phyloP scores from a whole-genome alignment of 2,888 invertebrate genomes.

The Cistogaster globosa region DNA sequence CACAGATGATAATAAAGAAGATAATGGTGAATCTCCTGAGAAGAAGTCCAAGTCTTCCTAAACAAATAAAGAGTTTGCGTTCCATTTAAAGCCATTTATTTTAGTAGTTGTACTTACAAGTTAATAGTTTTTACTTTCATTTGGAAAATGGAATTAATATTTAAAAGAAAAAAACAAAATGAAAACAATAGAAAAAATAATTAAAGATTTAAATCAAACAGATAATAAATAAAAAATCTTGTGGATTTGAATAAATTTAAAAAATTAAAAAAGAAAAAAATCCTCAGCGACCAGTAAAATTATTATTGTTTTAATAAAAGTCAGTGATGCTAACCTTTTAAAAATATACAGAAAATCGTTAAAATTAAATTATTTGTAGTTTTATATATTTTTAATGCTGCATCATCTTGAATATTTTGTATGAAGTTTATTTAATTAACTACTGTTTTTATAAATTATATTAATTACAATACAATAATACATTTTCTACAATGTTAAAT shows the following conservation, averaged over 20 bases:
- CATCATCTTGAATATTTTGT: not conserved
- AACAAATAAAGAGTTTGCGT: constrained; percentile 29
- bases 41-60: constrained; percentile 74
- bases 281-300: too few species aligned
- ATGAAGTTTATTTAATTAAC: constrained; percentile 54
- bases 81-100: constrained; percentile 52
- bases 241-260: too few species aligned
- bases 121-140: constrained; percentile 54
- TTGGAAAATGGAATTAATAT: not conserved
- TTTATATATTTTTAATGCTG: not conserved
- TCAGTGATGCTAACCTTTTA: too few species aligned
- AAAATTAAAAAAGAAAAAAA: too few species aligned
- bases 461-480: not conserved
- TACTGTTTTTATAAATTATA: not conserved
- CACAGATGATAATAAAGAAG: constrained; percentile 52
- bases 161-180: not conserved
- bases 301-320: too few species aligned
- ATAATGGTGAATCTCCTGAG: constrained; percentile 70
- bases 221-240: too few species aligned
- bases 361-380: too few species aligned
- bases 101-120: constrained; percentile 58
- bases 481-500: constrained; percentile 54
- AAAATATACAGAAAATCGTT: too few species aligned
- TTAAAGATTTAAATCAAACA: too few species aligned
- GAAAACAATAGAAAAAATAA: not conserved